A percentile compares a stretch with the other conserved stretches of the same genome.
phyloP scores from a whole-genome alignment of 2,113 vertebrate genomes.

The Polypterus bichir region DNA sequence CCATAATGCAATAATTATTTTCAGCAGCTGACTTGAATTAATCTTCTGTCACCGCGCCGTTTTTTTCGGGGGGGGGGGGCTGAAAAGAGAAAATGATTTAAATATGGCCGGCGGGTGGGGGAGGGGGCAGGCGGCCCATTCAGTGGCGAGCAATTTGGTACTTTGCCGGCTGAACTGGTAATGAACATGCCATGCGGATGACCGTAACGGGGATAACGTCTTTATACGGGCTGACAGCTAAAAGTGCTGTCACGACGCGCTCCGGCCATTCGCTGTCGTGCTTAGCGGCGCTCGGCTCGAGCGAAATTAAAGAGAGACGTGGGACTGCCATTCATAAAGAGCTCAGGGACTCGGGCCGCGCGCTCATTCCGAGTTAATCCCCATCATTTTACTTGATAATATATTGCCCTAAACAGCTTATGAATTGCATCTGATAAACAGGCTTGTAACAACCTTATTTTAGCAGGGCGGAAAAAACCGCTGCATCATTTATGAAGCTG shows the following conservation, averaged over 20 bases:
- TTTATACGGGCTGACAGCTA: constrained; percentile 39
- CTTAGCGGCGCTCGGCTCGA: constrained; percentile 31
- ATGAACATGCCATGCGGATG: constrained; percentile 11
- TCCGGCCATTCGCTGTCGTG: constrained; percentile 41
- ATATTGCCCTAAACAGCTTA: too few species aligned
- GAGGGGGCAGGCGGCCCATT: constrained; percentile 16
- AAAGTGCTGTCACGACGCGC: constrained; percentile 41
- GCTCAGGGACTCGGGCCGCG: constrained; percentile 41
- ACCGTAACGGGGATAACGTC: constrained; percentile 12
- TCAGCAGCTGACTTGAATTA: constrained; percentile 87
- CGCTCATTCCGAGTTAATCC: constrained; percentile 39
- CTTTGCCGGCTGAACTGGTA: constrained; percentile 24
- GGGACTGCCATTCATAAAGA: constrained; percentile 40
- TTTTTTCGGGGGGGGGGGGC: not conserved
- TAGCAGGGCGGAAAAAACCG: too few species aligned
- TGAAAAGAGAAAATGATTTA: not conserved
- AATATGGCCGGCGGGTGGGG: not conserved
- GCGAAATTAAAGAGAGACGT: constrained; percentile 38
- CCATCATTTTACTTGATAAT: constrained; percentile 12
- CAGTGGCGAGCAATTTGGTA: constrained; percentile 9
- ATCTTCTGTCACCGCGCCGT: constrained; percentile 74
- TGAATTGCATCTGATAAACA: too few species aligned
- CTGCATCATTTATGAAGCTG: too few species aligned
- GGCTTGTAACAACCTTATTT: too few species aligned
- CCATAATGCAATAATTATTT: constrained; percentile 93